Conservation (phyloP, 2,797 vertebrate genomes). For the Lacerta bilineata region DNA sequence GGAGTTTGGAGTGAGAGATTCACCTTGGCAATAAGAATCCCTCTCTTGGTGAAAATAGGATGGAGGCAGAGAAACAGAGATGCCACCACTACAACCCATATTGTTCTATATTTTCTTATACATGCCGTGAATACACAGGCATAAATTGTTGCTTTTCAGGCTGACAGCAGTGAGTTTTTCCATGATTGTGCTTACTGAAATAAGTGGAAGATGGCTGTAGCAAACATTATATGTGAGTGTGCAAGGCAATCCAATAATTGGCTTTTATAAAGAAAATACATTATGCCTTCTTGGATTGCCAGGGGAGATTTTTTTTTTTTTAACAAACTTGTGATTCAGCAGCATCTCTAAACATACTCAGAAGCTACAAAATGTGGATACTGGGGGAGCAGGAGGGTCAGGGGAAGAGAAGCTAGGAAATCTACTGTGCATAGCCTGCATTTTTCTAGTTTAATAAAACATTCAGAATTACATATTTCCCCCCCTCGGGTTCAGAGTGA, state of each 20-base stretch:
- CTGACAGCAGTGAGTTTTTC: background rate
- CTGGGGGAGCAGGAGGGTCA: no score
- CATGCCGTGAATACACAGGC: background rate
- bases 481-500: background rate
- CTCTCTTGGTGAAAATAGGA: no score
- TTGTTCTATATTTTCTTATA: background rate
- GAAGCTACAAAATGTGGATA: constrained; percentile 20
- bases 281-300: background rate
- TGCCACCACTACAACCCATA: no score
- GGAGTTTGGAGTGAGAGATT: no score
- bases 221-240: background rate
- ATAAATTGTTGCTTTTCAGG: background rate
- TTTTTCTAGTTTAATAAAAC: background rate
- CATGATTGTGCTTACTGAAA: background rate
- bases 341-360: constrained; percentile 12
- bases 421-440: background rate
- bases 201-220: background rate
- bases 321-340: background rate
- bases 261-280: constrained; percentile 27
- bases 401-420: background rate
- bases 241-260: constrained; percentile 1
- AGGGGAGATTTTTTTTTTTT: background rate
- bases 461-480: background rate
- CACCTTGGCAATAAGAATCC: no score
- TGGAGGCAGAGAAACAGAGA: background rate